Evolutionary conservation across 2,113 vertebrate genomes (phyloP).

Genomic region (Ageneiosus marmoratus): DNA sequence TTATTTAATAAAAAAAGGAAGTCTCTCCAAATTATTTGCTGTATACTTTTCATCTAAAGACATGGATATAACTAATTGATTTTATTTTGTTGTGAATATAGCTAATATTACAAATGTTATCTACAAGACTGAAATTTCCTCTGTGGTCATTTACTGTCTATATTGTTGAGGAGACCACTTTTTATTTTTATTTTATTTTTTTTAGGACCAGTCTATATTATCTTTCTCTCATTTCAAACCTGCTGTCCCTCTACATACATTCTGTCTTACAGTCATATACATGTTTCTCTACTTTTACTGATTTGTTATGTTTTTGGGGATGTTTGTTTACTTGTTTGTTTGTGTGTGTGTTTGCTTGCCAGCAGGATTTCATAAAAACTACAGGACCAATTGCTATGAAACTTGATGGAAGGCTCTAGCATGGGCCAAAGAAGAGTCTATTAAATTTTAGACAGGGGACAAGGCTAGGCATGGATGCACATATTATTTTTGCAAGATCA

Average conservation of each 20-base stretch:
- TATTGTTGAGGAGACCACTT: not conserved
- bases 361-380: no score
- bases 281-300: not conserved
- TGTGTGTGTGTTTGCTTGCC: no score
- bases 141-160: not conserved
- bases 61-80: not conserved
- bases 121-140: not conserved
- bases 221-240: not conserved
- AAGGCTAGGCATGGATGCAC: no score
- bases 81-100: not conserved
- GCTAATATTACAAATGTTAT: not conserved
- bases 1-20: slow-evolving; percentile 7
- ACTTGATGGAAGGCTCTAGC: no score
- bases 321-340: no score
- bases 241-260: not conserved
- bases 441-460: no score
- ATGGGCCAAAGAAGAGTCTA: no score
- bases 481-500: no score
- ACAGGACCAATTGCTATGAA: no score
- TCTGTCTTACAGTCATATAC: not conserved
- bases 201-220: not conserved
- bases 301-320: not conserved
- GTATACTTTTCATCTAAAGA: not conserved
- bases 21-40: not conserved
- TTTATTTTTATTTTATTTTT: not conserved